Evolutionary conservation across 2,888 invertebrate species (phyloP), one percentile per base, ranked within the genome.

Genomic region (Encarsia formosa): DNA sequence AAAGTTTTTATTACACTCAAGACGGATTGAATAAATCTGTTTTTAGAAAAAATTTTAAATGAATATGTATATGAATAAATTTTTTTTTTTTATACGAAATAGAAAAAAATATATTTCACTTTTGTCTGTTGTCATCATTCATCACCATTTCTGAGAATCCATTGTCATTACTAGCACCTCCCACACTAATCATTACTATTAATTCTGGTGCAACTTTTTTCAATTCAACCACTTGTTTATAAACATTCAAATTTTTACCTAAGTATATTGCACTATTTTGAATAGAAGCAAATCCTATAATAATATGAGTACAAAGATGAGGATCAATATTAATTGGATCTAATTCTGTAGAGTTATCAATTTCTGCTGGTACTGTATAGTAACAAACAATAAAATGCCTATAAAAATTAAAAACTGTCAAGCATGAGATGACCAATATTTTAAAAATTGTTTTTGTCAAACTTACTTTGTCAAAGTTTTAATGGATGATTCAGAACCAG

Each of bases 261-360:
- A 88, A 73, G 46, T 74, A 61, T 24, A 91, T 74, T 8, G 79
- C 75, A 59, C 81, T 81, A 63, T 88, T 81, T 4, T 70, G 67
- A 34, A 92, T 77, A 52, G 71, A 69, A 19, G 85, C 86, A 76
- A 88, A 87, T 37, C 86, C 91, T 50, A 90, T 75, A 69, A 88
- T 88, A 54, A 92, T 81, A 73, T 92, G 92, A 1, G 91, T 89
- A 70, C 92, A 93, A 50, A 92, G 76, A 62, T 80, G 72, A 20
- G 88, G 81, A 66, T 88, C 83, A 24, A 91, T 79, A 61, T 78
- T 74, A 29, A 74, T 66, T 5, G 86, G 82, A 63, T 74, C 67
- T 47, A 86, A 73, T 55, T 70, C 68, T 47, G 64, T 63, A 49
- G 59, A 63, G 61, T 68, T 70, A 60, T 66, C 64, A 58, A 61